Evolutionary conservation across 1,140 invertebrate genomes (phyloP).

Genomic region (Eriocheir sinensis): DNA sequence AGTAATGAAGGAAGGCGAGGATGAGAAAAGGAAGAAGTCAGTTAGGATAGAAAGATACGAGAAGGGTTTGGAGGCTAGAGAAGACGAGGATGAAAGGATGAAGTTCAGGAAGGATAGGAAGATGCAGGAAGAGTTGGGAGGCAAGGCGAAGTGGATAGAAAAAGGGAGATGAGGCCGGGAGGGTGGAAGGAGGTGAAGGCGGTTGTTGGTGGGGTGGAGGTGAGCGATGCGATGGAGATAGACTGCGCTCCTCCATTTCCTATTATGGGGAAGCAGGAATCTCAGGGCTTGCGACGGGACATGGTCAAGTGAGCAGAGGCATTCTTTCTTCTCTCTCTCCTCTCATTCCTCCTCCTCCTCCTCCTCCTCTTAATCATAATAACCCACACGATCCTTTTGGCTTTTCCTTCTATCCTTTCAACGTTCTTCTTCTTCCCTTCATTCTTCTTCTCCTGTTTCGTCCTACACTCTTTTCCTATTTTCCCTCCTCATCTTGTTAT

Average conservation of each 20-base stretch:
- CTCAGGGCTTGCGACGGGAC: background rate
- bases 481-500: background rate
- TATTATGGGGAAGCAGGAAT: constrained; percentile 4
- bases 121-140: too few species aligned
- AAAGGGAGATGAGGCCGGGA: too few species aligned
- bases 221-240: background rate
- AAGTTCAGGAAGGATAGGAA: too few species aligned
- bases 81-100: too few species aligned
- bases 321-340: background rate
- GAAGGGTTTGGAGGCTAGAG: too few species aligned
- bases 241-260: constrained; percentile 19
- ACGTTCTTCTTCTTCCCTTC: too few species aligned
- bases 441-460: background rate
- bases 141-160: too few species aligned
- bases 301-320: constrained; percentile 20
- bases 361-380: background rate
- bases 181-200: background rate
- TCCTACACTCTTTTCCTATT: background rate
- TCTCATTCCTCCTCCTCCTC: background rate
- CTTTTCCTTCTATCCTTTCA: too few species aligned
- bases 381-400: background rate
- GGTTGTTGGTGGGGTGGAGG: background rate
- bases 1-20: too few species aligned
- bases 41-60: too few species aligned
- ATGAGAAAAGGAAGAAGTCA: too few species aligned